These are phyloP conservation scores for Limnephilus auricula DNA, from an alignment of 2,888 invertebrate species.

Conservation along the genomic window DNA sequence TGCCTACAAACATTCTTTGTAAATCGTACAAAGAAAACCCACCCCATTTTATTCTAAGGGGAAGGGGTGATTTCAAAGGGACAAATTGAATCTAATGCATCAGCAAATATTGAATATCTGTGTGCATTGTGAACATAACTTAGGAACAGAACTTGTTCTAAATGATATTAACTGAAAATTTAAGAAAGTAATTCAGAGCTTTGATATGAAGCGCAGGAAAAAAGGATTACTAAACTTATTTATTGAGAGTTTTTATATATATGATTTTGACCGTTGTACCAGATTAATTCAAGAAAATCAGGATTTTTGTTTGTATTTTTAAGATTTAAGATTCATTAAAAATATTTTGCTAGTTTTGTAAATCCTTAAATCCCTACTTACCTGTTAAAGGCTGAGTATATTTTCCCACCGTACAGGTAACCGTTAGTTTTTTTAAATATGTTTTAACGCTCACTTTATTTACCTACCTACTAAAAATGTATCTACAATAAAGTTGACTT, in stretches of 20 bases:
- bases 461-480: not conserved
- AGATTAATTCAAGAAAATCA: not conserved
- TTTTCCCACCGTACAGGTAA: not conserved
- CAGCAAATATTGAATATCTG: constrained; percentile 3
- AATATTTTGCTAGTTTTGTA: not conserved
- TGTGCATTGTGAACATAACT: not conserved
- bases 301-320: not conserved
- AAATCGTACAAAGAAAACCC: not conserved
- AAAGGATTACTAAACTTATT: not conserved
- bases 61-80: constrained; percentile 24
- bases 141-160: not conserved
- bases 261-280: not conserved
- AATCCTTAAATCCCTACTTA: not conserved
- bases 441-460: not conserved
- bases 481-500: too few relatives aligned
- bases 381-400: not conserved
- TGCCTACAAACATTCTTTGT: not conserved
- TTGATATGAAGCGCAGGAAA: not conserved
- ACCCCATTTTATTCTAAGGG: not conserved
- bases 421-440: too few relatives aligned
- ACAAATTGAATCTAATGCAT: not conserved
- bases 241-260: not conserved
- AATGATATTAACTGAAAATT: not conserved
- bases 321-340: not conserved
- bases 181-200: not conserved